A percentile compares a stretch with the other conserved stretches of the same genome.
These are phyloP conservation scores for Eolophus roseicapilla DNA, from an alignment of 2,113 vertebrate species.

Conservation along the genomic window DNA sequence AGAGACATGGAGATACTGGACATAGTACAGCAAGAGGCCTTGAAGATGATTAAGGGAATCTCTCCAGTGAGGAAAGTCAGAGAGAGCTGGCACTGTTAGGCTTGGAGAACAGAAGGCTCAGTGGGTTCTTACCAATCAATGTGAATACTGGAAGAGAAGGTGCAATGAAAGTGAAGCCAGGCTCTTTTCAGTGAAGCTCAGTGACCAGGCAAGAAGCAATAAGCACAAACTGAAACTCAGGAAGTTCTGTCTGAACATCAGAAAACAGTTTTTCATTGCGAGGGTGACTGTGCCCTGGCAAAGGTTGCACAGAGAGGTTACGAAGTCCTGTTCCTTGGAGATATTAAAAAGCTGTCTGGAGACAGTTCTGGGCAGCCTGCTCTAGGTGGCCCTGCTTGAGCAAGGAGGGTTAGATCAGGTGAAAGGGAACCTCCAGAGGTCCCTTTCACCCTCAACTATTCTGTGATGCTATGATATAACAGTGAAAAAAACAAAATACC, in stretches of 20 bases:
- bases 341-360: neutral
- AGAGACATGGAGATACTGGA: rapidly evolving
- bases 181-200: neutral
- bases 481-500: neutral
- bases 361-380: neutral
- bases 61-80: neutral
- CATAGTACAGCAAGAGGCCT: neutral
- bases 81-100: neutral
- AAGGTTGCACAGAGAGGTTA: neutral
- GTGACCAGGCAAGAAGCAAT: neutral
- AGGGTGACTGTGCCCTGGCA: neutral
- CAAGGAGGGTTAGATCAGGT: neutral
- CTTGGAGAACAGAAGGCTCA: neutral
- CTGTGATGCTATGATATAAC: neutral
- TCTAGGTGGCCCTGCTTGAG: neutral
- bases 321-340: neutral
- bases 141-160: neutral
- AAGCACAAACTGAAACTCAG: neutral
- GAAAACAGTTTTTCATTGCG: neutral
- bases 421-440: neutral
- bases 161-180: neutral
- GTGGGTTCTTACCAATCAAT: neutral
- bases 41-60: neutral
- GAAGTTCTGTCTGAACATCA: neutral
- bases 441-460: neutral